Evolutionary conservation across 1,140 invertebrate species (phyloP).

Genomic region (Bactericera cockerelli): DNA sequence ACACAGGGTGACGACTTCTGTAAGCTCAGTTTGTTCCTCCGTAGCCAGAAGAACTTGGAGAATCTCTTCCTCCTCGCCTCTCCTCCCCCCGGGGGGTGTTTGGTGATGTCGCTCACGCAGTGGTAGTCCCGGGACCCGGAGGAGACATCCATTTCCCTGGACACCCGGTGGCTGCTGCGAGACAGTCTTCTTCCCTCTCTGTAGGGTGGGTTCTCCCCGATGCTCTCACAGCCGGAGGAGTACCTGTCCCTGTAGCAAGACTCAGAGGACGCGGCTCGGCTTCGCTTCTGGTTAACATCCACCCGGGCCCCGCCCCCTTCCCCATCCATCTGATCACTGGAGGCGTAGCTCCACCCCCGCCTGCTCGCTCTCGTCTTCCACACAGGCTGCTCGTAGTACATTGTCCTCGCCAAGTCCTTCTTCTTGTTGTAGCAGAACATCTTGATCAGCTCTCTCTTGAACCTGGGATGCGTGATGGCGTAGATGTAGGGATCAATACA

Average conservation of each 20-base stretch:
- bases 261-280: not conserved
- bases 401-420: not conserved
- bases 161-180: not conserved
- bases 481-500: conserved; percentile 61
- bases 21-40: no score
- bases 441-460: conserved; percentile 36
- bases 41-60: no score
- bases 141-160: no score
- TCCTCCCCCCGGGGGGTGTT: no score
- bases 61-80: no score
- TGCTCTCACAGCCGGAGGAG: not conserved
- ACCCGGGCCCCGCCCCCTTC: not conserved
- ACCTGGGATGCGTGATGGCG: conserved; percentile 50
- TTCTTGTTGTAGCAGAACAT: not conserved
- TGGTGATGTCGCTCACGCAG: no score
- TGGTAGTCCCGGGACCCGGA: no score
- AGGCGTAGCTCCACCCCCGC: no score
- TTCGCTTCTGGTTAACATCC: not conserved
- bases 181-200: conserved; percentile 4
- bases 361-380: not conserved
- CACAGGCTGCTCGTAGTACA: not conserved
- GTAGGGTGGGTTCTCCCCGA: not conserved
- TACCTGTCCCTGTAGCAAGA: not conserved
- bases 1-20: no score
- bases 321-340: not conserved